These are phyloP conservation scores for Drosophila guanche DNA, from an alignment of 1,140 invertebrate genomes.

Conservation along the genomic window DNA sequence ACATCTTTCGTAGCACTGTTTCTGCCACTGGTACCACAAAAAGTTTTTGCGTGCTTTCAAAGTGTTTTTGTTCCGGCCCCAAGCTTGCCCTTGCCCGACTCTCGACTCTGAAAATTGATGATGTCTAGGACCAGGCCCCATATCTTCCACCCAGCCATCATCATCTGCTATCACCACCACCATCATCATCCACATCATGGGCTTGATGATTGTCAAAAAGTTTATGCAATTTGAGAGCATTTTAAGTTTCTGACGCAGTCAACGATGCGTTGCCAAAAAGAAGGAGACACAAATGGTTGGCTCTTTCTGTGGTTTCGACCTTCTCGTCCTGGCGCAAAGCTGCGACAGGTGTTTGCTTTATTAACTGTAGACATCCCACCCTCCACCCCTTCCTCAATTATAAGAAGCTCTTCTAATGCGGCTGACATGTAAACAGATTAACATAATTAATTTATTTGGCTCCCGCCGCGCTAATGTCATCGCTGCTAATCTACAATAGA, in stretches of 20 bases:
- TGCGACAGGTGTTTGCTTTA: slow-evolving; percentile 79
- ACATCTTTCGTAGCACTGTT: slow-evolving; percentile 39
- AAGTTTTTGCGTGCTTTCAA: slow-evolving; percentile 61
- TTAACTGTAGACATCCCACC: slow-evolving; percentile 45
- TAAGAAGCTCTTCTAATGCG: slow-evolving; percentile 15
- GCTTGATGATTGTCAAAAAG: slow-evolving; percentile 48
- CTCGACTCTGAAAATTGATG: slow-evolving; percentile 56
- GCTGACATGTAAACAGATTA: slow-evolving; percentile 78
- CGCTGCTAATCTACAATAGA: slow-evolving; percentile 39
- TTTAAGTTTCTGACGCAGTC: slow-evolving; percentile 43
- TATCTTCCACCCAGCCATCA: slow-evolving; percentile 13
- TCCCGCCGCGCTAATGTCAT: slow-evolving; percentile 36
- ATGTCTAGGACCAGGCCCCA: slow-evolving; percentile 53
- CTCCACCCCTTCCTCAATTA: not conserved
- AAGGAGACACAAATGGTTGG: slow-evolving; percentile 3
- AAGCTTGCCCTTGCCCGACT: not conserved
- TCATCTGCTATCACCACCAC: slow-evolving; percentile 11
- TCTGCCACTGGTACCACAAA: slow-evolving; percentile 25
- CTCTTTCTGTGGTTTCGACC: not conserved
- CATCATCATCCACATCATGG: slow-evolving; percentile 27
- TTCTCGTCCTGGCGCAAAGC: slow-evolving; percentile 11
- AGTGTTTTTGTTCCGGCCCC: slow-evolving; percentile 57
- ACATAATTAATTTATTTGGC: slow-evolving; percentile 79
- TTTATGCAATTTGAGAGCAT: slow-evolving; percentile 48
- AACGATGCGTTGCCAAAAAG: slow-evolving; percentile 52